A percentile compares a stretch with the other conserved stretches of the same genome.
phyloP scores from a whole-genome alignment of 2,797 vertebrate species.

The Coregonus sp. region DNA sequence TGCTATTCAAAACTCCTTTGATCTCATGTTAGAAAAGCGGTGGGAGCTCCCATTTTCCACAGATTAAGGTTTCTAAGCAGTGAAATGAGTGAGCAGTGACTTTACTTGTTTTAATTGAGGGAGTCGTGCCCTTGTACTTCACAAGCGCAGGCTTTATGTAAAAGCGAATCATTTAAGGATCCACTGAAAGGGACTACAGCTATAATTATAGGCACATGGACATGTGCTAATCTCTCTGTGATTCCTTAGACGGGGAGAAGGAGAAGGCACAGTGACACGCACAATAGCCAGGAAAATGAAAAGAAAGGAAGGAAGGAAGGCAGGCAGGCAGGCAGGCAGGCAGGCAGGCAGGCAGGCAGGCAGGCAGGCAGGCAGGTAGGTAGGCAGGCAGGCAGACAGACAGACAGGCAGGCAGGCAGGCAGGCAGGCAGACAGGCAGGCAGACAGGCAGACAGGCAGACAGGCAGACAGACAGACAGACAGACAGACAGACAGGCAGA shows the following conservation, averaged over 20 bases:
- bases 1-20: conserved; percentile 57
- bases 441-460: no score
- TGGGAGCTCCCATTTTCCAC: conserved; percentile 53
- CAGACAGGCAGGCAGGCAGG: no score
- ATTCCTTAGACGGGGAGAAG: conserved; percentile 13
- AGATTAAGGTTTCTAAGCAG: conserved; percentile 59
- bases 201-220: conserved; percentile 57
- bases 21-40: conserved; percentile 58
- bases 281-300: conserved; percentile 18
- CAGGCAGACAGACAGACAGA: no score
- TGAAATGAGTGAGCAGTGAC: conserved; percentile 53
- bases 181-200: conserved; percentile 49
- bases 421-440: no score
- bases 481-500: no score
- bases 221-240: conserved; percentile 55
- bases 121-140: conserved; percentile 54
- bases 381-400: no score
- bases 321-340: no score
- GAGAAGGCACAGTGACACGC: conserved; percentile 5
- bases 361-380: no score
- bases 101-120: conserved; percentile 54
- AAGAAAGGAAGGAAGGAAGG: background rate
- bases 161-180: conserved; percentile 59
- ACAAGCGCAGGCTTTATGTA: conserved; percentile 57
- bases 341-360: no score